Evolutionary conservation across 1,140 invertebrate species (phyloP).

Genomic region (Listronotus oregonensis): DNA sequence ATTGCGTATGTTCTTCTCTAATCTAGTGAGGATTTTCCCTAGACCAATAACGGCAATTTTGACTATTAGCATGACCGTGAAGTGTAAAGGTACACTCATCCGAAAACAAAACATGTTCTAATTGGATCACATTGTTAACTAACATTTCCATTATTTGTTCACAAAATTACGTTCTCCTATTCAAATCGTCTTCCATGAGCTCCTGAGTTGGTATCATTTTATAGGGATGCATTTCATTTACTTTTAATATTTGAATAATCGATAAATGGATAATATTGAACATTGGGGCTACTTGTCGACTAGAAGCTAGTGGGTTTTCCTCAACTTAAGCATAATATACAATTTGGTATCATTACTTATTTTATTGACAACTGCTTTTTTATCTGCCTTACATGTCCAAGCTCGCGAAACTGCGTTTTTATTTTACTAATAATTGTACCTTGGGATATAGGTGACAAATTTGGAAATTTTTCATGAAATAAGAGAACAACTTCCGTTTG

Average conservation of each 20-base stretch:
- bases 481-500: too few species aligned
- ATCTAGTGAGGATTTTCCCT: slow-evolving; percentile 37
- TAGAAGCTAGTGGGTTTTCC: slow-evolving; percentile 27
- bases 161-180: too few species aligned
- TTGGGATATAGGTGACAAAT: slow-evolving; percentile 25
- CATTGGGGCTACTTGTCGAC: too few species aligned
- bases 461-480: slow-evolving; percentile 14
- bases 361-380: slow-evolving; percentile 9
- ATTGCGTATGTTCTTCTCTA: slow-evolving; percentile 30
- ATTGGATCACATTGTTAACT: slow-evolving; percentile 31
- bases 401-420: slow-evolving; percentile 23
- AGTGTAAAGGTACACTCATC: slow-evolving; percentile 31
- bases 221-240: slow-evolving; percentile 11
- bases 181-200: slow-evolving; percentile 29
- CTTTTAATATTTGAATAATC: slow-evolving; percentile 2
- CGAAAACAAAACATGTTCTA: slow-evolving; percentile 41
- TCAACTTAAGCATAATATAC: slow-evolving; percentile 21
- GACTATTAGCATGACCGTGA: slow-evolving; percentile 28
- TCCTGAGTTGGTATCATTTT: slow-evolving; percentile 28
- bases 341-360: slow-evolving; percentile 18
- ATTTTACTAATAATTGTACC: slow-evolving; percentile 29
- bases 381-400: slow-evolving; percentile 21
- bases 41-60: slow-evolving; percentile 35
- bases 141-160: slow-evolving; percentile 32
- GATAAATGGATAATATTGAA: too few species aligned